Evolutionary conservation across 30 jellyfish, hydroid and myxozoan genomes (phyloP).

Genomic region (Cassiopea xamachana): DNA sequence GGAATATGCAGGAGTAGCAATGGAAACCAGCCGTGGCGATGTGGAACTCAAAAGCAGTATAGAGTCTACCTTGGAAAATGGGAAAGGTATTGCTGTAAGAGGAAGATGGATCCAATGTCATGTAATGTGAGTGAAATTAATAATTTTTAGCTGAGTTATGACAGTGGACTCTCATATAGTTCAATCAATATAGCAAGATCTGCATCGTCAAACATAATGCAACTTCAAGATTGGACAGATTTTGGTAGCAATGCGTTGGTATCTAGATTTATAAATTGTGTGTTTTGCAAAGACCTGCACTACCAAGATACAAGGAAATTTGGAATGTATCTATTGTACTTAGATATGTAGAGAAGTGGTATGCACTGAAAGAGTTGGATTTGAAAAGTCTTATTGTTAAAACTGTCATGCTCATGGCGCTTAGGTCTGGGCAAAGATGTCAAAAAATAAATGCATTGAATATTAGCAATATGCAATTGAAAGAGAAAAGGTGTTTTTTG

Average conservation of each 20-base stretch:
- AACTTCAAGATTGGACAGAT: neutral
- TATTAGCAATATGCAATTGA: neutral
- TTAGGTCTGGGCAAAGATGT: slow-evolving; percentile 22
- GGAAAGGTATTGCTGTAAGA: slow-evolving; percentile 22
- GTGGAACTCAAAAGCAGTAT: slow-evolving; percentile 44
- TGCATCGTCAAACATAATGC: neutral
- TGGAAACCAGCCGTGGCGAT: slow-evolving; percentile 17
- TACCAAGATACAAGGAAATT: slow-evolving; percentile 15
- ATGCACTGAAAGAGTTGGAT: neutral
- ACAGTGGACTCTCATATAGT: too few species aligned
- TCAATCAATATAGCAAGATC: too few species aligned
- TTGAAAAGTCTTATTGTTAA: neutral
- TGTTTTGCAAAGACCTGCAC: slow-evolving; percentile 26
- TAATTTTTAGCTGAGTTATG: too few species aligned
- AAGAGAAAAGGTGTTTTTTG: neutral
- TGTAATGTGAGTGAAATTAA: too few species aligned
- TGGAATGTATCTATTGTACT: slow-evolving; percentile 51
- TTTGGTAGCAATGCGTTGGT: slow-evolving; percentile 33
- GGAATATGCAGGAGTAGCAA: neutral
- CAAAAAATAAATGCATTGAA: slow-evolving; percentile 23
- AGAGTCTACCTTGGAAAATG: neutral
- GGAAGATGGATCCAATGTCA: neutral
- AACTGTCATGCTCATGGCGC: neutral
- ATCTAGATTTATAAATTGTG: slow-evolving; percentile 30
- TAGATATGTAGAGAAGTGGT: neutral